Base-by-base conservation (phyloP, 2,797 vertebrate genomes). In the Acropternis orthonyx region DNA sequence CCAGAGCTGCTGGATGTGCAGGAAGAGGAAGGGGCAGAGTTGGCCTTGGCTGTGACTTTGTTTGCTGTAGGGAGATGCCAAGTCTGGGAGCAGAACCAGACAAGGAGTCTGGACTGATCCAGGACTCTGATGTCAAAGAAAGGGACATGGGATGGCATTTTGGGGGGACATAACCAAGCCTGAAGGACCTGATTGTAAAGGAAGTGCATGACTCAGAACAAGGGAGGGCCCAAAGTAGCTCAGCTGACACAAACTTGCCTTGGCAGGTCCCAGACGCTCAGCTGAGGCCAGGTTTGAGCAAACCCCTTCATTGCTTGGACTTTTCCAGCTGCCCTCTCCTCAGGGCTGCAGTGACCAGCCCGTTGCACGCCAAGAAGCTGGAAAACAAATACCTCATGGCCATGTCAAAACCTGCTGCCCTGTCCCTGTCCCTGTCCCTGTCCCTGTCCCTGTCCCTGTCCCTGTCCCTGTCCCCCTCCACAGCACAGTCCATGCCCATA, bases 121-220 rank as follows among this genome's bases (percentile, higher is more conserved):
- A 36, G 56, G 41, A 10, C 24, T 26, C 55, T 32, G n/a, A 37
- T 19, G 27, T 7, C 51, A 39, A 68, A 63, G 37, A 23, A 28
- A 17, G 13, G 39, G 43, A 3, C 14, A 15, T 10, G 9, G 37
- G 9, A 6, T 2, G 19, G 43, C 1, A 1, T 23, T 4, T n/a
- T 19, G 10, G 28, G 49, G 49, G 16, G 20, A 26, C 18, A 12
- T 6, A 22, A 22, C 8, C 7, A 24, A 69, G 39, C 20, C 2
- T n/a, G 65, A 65, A 71, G 65, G 37, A 67, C 23, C 7, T 41
- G 36, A 3, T 37, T 52, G 12, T 5, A 32, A 32, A 37, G n/a
- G 37, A 62, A 78, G 15, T 2, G 6, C 22, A 23, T 36, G 76
- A 7, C 65, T 61, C 79, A 77, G 61, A 36, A 19, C 6, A 18